Conservation (phyloP, 2,888 invertebrate species). For the Epiblema foenella region DNA sequence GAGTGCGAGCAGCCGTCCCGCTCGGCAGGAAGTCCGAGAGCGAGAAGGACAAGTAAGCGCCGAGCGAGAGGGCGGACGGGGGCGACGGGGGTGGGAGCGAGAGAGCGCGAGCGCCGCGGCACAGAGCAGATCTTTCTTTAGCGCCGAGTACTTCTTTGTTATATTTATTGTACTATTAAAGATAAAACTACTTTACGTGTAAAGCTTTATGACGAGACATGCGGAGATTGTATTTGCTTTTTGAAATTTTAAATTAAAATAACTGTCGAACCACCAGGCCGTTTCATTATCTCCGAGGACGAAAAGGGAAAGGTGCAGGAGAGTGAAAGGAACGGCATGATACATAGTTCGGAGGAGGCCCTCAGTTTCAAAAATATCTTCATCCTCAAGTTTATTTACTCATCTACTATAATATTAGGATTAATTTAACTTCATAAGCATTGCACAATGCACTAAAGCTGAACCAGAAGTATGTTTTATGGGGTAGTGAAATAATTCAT, state of each 20-base stretch:
- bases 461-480: too few relatives aligned
- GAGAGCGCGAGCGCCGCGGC: slow-evolving; percentile 51
- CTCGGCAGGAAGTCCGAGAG: slow-evolving; percentile 94
- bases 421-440: too few relatives aligned
- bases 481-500: too few relatives aligned
- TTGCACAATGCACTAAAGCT: too few relatives aligned
- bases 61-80: slow-evolving; percentile 52
- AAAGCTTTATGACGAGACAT: slow-evolving; percentile 84
- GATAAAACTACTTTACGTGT: slow-evolving; percentile 77
- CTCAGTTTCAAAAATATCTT: too few relatives aligned
- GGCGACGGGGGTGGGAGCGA: slow-evolving; percentile 55
- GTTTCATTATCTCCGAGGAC: slow-evolving; percentile 58
- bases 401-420: too few relatives aligned
- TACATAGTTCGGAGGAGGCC: too few relatives aligned
- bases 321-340: too few relatives aligned
- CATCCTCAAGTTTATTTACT: too few relatives aligned
- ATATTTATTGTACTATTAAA: slow-evolving; percentile 81
- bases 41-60: slow-evolving; percentile 91
- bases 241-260: slow-evolving; percentile 85
- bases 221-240: slow-evolving; percentile 85
- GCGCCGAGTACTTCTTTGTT: slow-evolving; percentile 77
- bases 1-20: slow-evolving; percentile 94
- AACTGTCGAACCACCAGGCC: slow-evolving; percentile 71
- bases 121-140: slow-evolving; percentile 53
- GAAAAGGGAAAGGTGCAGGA: too few relatives aligned